phyloP scores from a whole-genome alignment of 2,113 vertebrate species.

The Panthera tigris region DNA sequence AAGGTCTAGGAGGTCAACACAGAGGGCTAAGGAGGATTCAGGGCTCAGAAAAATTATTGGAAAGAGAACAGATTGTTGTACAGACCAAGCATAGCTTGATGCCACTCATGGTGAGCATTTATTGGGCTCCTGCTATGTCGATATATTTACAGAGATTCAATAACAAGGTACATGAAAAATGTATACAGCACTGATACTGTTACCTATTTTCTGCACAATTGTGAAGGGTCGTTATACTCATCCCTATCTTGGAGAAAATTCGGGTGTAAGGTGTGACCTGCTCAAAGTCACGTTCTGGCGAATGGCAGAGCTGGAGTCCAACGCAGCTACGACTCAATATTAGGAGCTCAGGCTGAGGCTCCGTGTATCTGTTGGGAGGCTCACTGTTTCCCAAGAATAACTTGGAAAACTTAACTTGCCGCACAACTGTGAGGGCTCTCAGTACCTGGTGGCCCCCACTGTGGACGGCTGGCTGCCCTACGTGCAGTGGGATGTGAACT shows the following conservation, averaged over 20 bases:
- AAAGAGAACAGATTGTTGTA: slow-evolving; percentile 28
- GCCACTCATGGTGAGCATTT: neutral
- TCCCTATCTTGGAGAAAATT: neutral
- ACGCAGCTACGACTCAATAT: neutral
- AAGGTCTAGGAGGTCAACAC: neutral
- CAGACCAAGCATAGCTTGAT: neutral
- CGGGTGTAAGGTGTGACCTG: neutral
- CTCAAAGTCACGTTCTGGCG: neutral
- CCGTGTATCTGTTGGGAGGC: neutral
- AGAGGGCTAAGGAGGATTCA: neutral
- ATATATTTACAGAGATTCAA: slow-evolving; percentile 14
- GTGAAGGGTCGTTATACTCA: neutral
- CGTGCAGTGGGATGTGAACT: accelerated
- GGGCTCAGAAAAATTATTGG: neutral
- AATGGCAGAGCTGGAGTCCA: neutral
- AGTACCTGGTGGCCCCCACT: accelerated
- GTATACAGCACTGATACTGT: neutral
- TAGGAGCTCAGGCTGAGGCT: neutral
- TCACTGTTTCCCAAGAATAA: accelerated
- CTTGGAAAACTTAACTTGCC: neutral
- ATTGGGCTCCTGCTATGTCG: neutral
- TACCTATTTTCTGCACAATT: neutral
- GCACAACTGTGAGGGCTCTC: accelerated
- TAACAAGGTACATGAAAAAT: neutral
- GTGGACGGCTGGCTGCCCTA: neutral